Base-by-base conservation (phyloP, 2,797 vertebrate genomes). In the Lycodopsis pacificus region DNA sequence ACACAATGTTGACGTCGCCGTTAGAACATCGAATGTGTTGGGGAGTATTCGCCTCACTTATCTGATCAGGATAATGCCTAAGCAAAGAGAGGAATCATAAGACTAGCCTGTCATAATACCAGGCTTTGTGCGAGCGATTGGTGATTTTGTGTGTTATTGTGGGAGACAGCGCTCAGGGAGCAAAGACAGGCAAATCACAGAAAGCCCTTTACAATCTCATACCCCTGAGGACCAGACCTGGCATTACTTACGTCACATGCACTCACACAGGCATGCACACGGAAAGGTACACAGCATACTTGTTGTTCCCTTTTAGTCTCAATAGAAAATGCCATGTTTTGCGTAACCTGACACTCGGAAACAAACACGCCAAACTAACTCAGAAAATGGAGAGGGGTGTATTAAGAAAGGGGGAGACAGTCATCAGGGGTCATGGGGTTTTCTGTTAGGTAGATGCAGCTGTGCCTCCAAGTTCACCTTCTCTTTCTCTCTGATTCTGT, bases 261-360 rank as follows among this genome's bases (percentile, higher is more conserved):
- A 71, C n/a, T 5, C 71, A 69, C 79, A 7, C 71, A 54, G 11
- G 58, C 14, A 44, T 36, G 34, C 58, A 42, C 81, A 73, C 76
- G 53, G 44, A 13, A 46, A 68, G 13, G 42, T 20, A 73, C 73
- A 83, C 71, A 80, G 65, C 67, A 73, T 63, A 58, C 71, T 71
- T 79, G 73, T 76, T 75, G 80, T 77, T 81, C 80, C 59, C 42
- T 48, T 72, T 76, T 63, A 67, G 67, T 86, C 67, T 68, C 44
- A 51, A 65, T 58, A 89, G 62, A 89, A 91, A 90, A 90, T 89
- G 73, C 72, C 89, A 86, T 7, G 2, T 82, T 80, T 94, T 93
- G 83, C 89, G 83, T 92, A 91, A 93, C 78, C 66, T 85, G 65
- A 81, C 6, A 12, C 65, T 74, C 8, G 19, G 81, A 84, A 44